These are phyloP conservation scores for Cebus imitator DNA, from an alignment of 2,113 vertebrate species.

Conservation along the genomic window DNA sequence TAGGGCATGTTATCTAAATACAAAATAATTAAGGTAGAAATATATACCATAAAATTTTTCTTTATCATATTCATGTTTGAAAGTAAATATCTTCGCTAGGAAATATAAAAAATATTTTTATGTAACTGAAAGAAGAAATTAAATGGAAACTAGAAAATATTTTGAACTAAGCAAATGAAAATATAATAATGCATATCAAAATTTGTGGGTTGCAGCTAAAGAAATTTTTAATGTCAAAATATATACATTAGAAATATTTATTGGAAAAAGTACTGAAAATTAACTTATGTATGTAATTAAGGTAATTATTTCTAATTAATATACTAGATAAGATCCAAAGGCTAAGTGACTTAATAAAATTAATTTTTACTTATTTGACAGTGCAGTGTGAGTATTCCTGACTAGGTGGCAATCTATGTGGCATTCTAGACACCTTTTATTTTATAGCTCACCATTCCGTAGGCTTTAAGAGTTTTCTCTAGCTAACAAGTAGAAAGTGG, in stretches of 20 bases:
- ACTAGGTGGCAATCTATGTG: not conserved
- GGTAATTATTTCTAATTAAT: not conserved
- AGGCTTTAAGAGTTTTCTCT: not conserved
- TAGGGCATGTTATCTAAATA: not conserved
- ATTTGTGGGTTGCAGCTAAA: not conserved
- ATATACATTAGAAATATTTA: not conserved
- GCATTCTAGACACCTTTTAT: not conserved
- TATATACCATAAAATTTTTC: not conserved
- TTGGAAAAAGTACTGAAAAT: not conserved
- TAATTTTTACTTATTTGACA: not conserved
- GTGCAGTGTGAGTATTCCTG: not conserved
- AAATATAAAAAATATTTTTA: not conserved
- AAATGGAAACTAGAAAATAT: not conserved
- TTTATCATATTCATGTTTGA: too few species aligned
- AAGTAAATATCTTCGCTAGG: not conserved
- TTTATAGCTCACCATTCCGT: not conserved
- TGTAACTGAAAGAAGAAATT: not conserved
- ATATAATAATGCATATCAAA: not conserved
- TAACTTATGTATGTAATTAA: not conserved
- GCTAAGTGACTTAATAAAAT: not conserved
- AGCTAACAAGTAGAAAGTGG: not conserved
- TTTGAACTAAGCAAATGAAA: not conserved
- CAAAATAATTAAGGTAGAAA: not conserved
- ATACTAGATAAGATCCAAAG: not conserved
- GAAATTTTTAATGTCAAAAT: not conserved